phyloP scores from a whole-genome alignment of 2,888 invertebrate species.

The Trachelus tabidus region DNA sequence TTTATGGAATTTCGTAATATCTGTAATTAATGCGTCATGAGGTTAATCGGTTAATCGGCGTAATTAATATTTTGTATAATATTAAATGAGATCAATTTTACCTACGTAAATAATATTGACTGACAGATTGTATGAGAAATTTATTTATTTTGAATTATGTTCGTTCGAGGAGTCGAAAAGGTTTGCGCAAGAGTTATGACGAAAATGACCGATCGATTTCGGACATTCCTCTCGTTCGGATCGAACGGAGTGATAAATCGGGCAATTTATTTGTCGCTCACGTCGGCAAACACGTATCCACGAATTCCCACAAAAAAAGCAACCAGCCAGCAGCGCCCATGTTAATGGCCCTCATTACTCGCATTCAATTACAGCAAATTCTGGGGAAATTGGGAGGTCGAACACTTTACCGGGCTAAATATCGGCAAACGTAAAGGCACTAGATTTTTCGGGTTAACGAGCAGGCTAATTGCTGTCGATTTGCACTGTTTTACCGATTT shows the following conservation, averaged over 20 bases:
- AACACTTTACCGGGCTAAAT: not conserved
- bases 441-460: not conserved
- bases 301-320: not conserved
- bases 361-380: not conserved
- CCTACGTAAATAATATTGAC: not conserved
- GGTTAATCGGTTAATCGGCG: too few relatives aligned
- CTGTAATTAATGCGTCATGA: too few relatives aligned
- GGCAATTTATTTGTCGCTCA: slow-evolving; percentile 10
- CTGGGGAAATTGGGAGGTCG: not conserved
- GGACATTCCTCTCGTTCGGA: not conserved
- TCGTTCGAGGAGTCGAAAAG: not conserved
- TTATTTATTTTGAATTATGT: not conserved
- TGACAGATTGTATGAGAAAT: not conserved
- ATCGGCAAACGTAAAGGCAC: not conserved
- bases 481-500: not conserved
- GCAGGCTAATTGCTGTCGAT: not conserved
- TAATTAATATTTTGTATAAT: too few relatives aligned
- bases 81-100: not conserved
- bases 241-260: not conserved
- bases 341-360: not conserved
- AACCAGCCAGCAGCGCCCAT: not conserved
- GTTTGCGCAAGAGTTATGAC: not conserved
- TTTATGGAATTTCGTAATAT: too few relatives aligned
- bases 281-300: slow-evolving; percentile 3
- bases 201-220: not conserved